Percentiles rank a stretch among this genome's conserved stretches.
phyloP scores from a whole-genome alignment of 2,797 vertebrate genomes.

The Lepilemur ruficaudatus region DNA sequence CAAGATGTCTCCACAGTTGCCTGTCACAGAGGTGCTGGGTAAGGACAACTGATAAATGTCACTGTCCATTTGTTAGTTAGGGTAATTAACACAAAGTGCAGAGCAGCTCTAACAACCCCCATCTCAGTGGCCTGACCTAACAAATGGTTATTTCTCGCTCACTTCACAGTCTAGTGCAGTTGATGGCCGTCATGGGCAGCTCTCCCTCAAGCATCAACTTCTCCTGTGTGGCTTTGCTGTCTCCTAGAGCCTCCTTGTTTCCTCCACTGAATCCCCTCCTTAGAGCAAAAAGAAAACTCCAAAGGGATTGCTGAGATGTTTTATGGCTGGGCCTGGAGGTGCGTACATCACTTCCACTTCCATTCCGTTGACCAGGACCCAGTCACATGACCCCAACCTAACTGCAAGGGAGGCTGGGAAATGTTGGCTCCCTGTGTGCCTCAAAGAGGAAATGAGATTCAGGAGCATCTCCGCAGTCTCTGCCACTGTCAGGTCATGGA shows the following conservation, averaged over 20 bases:
- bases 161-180: not conserved
- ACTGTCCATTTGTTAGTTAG: not conserved
- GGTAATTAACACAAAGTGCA: not conserved
- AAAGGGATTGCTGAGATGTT: not conserved
- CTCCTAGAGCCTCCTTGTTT: not conserved
- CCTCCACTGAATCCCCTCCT: not conserved
- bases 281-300: not conserved
- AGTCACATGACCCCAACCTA: not conserved
- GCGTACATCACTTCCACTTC: not conserved
- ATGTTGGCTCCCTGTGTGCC: not conserved
- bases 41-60: not conserved
- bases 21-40: not conserved
- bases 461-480: not conserved
- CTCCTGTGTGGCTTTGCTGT: not conserved
- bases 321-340: not conserved
- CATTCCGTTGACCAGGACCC: not conserved
- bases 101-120: not conserved
- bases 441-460: not conserved
- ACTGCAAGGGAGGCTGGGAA: not conserved
- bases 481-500: not conserved
- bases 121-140: not conserved
- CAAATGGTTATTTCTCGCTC: not conserved
- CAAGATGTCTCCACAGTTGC: not conserved
- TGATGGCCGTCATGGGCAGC: not conserved
- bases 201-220: not conserved